Evolutionary conservation across 2,113 vertebrate species (phyloP), one percentile per base, ranked within the genome.

Genomic region (Corythornis vintsioides): DNA sequence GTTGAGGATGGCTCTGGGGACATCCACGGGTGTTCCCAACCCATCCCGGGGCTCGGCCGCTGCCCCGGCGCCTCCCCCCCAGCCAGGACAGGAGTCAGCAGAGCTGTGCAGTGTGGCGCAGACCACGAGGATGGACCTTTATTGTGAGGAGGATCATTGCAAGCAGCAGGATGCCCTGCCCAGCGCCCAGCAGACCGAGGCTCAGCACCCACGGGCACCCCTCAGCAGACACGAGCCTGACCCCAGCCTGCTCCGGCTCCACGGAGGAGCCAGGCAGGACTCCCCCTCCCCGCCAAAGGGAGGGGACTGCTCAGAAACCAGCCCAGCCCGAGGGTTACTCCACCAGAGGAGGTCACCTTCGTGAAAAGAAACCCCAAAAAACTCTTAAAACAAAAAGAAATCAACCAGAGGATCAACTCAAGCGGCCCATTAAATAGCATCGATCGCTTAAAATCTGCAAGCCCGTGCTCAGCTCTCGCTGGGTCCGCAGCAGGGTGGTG

Each of bases 401-500:
- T 67, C 90, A 91, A 85, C 65, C 18, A 95, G 43, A 92, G 52
- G 48, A 45, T 67, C 28, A 77, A 86, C 67, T 61, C 66, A 59
- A 92, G 12, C 83, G 87, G 80, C 78, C 70, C 69, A n/a, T 82
- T 87, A 93, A 92, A 95, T 47, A 93, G 77, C 88, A 95, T 83
- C 61, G 31, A 70, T 17, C 95, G 96, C 76, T 83, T 66, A 69
- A 89, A 81, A 50, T 35, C 45, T 21, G 17, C 76, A 89, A 96
- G 83, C 21, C 48, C 70, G 72, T 57, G 92, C 59, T 94, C 94
- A 79, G 96, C 76, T 90, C 89, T 84, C 88, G 78, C 71, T 92
- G 95, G 95, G 94, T 96, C 94, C 97, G 74, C 92, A 83, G 95
- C 93, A 92, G 17, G 95, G 83, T 79, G 93, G 93, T 95, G 47